Conservation (phyloP, 2,113 vertebrate genomes). For the Scomber scombrus region DNA sequence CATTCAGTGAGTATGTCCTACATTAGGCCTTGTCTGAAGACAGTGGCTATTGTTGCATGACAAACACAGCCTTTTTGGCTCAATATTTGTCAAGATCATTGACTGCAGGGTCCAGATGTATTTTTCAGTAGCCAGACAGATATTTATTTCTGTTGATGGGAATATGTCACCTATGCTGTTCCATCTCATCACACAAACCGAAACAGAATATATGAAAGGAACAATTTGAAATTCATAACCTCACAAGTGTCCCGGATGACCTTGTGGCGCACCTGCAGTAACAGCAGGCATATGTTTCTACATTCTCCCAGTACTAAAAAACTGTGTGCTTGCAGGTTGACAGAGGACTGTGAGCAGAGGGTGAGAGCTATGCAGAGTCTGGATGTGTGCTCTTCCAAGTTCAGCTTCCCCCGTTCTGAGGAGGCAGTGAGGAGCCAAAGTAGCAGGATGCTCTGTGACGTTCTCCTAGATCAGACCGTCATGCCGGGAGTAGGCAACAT, state of each 20-base stretch:
- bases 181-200: constrained; percentile 43
- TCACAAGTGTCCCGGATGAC: constrained; percentile 46
- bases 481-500: constrained; percentile 97
- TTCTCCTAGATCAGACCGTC: constrained; percentile 92
- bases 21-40: constrained; percentile 62
- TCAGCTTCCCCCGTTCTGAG: constrained; percentile 88
- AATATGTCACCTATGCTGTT: constrained; percentile 51
- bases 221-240: constrained; percentile 41
- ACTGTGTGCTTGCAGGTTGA: constrained; percentile 81
- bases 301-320: constrained; percentile 4
- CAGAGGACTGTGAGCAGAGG: constrained; percentile 86
- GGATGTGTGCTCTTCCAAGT: constrained; percentile 92
- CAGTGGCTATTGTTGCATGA: constrained; percentile 51
- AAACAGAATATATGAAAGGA: constrained; percentile 37
- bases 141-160: constrained; percentile 47
- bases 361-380: constrained; percentile 87
- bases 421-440: constrained; percentile 85
- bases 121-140: constrained; percentile 36
- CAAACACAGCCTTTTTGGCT: constrained; percentile 36
- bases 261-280: constrained; percentile 30
- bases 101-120: constrained; percentile 35
- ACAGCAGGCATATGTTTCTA: constrained; percentile 30
- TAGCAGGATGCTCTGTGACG: constrained; percentile 91
- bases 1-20: constrained; percentile 66
- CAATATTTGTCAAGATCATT: constrained; percentile 58